These are phyloP conservation scores for Exocentrus adspersus DNA, from an alignment of 2,888 invertebrate genomes.

Conservation along the genomic window DNA sequence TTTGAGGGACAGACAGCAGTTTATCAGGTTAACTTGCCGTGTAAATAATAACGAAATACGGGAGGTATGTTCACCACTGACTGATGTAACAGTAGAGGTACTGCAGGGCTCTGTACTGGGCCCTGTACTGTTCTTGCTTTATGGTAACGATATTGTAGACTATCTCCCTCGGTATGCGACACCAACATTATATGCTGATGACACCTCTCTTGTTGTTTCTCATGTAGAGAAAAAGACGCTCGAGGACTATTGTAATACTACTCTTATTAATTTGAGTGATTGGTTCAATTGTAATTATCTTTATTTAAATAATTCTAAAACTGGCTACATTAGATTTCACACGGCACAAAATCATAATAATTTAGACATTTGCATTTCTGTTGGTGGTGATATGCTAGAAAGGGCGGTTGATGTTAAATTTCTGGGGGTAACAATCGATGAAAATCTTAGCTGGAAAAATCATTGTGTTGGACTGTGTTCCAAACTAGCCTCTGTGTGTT, in stretches of 20 bases:
- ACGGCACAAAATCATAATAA: neutral
- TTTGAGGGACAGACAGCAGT: neutral
- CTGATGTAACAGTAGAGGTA: too few species aligned
- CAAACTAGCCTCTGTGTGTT: too few species aligned
- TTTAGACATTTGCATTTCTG: too few species aligned
- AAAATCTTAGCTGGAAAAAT: too few species aligned
- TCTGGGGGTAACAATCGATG: too few species aligned
- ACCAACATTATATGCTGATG: neutral
- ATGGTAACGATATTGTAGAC: neutral
- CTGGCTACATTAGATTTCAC: neutral
- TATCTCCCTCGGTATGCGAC: neutral
- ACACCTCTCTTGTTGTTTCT: neutral
- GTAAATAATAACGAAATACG: neutral
- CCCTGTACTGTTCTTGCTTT: neutral
- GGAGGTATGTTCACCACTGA: neutral
- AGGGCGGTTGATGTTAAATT: too few species aligned
- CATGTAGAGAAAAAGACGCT: neutral
- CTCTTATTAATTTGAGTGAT: neutral
- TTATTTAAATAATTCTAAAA: neutral
- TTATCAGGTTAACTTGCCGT: neutral
- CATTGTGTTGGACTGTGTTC: too few species aligned
- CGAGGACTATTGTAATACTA: neutral
- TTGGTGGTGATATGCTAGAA: too few species aligned
- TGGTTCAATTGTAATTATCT: neutral
- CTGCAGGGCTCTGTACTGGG: constrained; percentile 1